Percentiles rank a stretch among this genome's conserved stretches.
Conservation (phyloP, 2,888 invertebrate genomes). For the Blomia tropicalis region DNA sequence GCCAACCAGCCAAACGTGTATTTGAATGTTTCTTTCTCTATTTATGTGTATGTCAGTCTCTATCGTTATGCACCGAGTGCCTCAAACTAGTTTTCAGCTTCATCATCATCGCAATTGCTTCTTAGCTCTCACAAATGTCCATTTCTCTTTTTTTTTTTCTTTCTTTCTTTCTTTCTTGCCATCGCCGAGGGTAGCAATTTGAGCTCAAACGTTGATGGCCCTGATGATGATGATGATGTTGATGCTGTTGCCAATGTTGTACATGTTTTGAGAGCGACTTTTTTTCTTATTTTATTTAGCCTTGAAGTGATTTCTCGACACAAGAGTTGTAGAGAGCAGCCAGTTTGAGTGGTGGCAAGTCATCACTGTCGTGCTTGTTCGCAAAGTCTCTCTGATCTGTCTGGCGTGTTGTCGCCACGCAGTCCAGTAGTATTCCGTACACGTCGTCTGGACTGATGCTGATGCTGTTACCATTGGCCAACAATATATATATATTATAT, state of each 20-base stretch:
- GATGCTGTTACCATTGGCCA: too few relatives aligned
- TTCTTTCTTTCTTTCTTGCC: not conserved
- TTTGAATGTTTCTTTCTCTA: not conserved
- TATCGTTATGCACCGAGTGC: not conserved
- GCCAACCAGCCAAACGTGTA: not conserved
- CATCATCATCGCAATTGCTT: not conserved
- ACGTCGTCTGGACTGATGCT: too few relatives aligned
- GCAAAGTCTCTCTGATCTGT: too few relatives aligned
- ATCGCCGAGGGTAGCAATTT: constrained; percentile 11
- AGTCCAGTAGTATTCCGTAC: too few relatives aligned
- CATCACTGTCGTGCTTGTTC: too few relatives aligned
- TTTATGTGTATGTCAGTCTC: too few relatives aligned
- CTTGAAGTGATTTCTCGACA: not conserved
- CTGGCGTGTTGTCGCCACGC: too few relatives aligned
- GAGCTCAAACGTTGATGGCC: not conserved
- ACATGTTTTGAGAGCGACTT: constrained; percentile 1
- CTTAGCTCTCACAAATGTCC: not conserved
- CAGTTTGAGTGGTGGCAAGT: too few relatives aligned
- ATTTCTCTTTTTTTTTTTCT: not conserved
- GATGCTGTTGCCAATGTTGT: not conserved
- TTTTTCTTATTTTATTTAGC: constrained; percentile 4
- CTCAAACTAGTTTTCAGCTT: not conserved
- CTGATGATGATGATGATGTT: not conserved
- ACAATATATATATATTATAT: too few relatives aligned
- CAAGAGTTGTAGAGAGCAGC: too few relatives aligned